Percentiles rank a stretch among this genome's conserved stretches.
phyloP scores from a whole-genome alignment of 2,888 invertebrate species.

The Lithophane leautieri region DNA sequence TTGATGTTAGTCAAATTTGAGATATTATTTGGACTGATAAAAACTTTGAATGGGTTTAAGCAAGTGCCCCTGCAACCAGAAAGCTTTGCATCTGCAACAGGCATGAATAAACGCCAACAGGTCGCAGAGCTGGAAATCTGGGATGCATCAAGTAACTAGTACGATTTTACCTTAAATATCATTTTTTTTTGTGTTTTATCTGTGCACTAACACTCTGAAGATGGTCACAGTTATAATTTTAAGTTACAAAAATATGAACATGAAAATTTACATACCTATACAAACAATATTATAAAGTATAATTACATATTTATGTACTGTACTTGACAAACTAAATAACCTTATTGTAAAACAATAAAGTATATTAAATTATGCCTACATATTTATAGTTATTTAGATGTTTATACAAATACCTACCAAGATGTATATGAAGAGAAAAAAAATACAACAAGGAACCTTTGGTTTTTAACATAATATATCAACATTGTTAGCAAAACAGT shows the following conservation, averaged over 20 bases:
- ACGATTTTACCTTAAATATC: background rate
- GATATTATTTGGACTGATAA: background rate
- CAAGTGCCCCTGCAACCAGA: background rate
- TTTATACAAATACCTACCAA: conserved; percentile 39
- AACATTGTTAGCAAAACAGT: conserved; percentile 20
- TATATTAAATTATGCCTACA: conserved; percentile 30
- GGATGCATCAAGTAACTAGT: background rate
- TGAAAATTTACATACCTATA: conserved; percentile 22
- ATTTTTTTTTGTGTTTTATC: background rate
- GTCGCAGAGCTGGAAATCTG: background rate
- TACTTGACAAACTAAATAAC: conserved; percentile 39
- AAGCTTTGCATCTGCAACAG: background rate
- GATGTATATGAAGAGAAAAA: conserved; percentile 9
- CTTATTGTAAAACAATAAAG: conserved; percentile 43
- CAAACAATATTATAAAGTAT: conserved; percentile 35
- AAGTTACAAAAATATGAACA: conserved; percentile 33
- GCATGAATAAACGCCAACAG: background rate
- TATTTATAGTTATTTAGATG: conserved; percentile 31
- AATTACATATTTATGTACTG: conserved; percentile 39
- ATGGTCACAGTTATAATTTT: conserved; percentile 20
- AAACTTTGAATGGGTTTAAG: background rate
- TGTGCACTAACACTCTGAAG: background rate
- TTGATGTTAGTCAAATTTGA: background rate
- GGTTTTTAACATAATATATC: conserved; percentile 39
- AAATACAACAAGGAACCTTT: conserved; percentile 48